A percentile compares a stretch with the other conserved stretches of the same genome.
These are phyloP conservation scores for Dipodomys stephensi DNA, from an alignment of 2,113 vertebrate species.

Conservation along the genomic window DNA sequence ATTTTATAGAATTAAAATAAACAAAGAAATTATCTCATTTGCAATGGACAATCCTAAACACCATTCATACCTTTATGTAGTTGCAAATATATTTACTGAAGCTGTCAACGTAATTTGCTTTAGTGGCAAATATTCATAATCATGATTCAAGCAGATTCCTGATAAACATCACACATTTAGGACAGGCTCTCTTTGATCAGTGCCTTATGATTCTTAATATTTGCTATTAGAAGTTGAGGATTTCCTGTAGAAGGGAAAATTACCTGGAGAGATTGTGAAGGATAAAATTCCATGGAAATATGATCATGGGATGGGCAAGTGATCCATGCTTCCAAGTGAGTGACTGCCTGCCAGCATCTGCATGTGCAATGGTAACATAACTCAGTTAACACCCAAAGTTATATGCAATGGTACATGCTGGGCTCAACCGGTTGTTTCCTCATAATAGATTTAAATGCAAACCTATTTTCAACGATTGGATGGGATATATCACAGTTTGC, in stretches of 20 bases:
- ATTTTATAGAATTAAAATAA: neutral
- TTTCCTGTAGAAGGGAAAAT: neutral
- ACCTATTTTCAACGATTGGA: neutral
- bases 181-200: neutral
- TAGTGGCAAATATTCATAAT: neutral
- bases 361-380: neutral
- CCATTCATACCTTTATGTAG: neutral
- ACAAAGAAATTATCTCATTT: neutral
- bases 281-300: neutral
- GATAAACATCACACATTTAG: neutral
- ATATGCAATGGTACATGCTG: neutral
- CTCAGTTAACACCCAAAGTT: neutral
- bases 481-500: neutral
- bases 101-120: neutral
- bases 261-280: neutral
- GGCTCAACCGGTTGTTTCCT: neutral
- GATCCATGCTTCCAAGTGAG: accelerated
- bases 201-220: neutral
- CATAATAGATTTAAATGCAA: neutral
- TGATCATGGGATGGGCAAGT: neutral
- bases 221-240: neutral
- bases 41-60: neutral
- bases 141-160: neutral
- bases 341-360: accelerated
- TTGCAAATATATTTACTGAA: neutral